These are phyloP conservation scores for Orthosia gothica DNA, from an alignment of 2,888 invertebrate genomes.

Conservation along the genomic window DNA sequence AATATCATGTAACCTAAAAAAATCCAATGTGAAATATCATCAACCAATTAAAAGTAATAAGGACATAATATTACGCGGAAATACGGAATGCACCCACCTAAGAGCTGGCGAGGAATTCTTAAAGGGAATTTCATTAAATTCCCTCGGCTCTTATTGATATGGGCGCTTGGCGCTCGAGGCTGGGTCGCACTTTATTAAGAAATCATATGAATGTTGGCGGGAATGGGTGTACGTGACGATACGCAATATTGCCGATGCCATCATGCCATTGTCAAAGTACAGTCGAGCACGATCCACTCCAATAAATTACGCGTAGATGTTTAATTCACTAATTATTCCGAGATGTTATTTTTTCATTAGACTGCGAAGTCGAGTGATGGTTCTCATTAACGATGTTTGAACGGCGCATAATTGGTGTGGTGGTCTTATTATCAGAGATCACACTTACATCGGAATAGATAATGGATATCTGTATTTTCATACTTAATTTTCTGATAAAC, in stretches of 20 bases:
- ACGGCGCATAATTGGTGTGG: constrained; percentile 45
- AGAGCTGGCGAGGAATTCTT: constrained; percentile 80
- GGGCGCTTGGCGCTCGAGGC: constrained; percentile 83
- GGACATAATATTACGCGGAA: constrained; percentile 70
- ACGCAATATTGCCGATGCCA: constrained; percentile 81
- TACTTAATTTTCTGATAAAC: background rate
- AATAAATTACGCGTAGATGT: constrained; percentile 53
- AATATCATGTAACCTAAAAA: background rate
- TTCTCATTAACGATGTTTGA: constrained; percentile 51
- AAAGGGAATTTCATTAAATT: constrained; percentile 85
- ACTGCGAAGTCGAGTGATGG: constrained; percentile 43
- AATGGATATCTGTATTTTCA: constrained; percentile 25
- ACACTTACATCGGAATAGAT: constrained; percentile 25
- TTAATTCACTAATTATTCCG: constrained; percentile 58
- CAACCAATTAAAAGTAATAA: constrained; percentile 76
- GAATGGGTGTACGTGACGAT: constrained; percentile 87
- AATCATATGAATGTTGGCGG: constrained; percentile 88
- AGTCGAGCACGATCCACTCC: constrained; percentile 53
- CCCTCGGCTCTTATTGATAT: constrained; percentile 87
- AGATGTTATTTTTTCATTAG: constrained; percentile 66
- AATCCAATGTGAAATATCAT: constrained; percentile 51
- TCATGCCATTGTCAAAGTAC: constrained; percentile 66
- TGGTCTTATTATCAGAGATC: constrained; percentile 41
- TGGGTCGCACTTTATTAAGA: constrained; percentile 89
- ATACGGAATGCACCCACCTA: constrained; percentile 78